Percentiles rank a stretch among this genome's conserved stretches.
Evolutionary conservation across 2,113 vertebrate genomes (phyloP).

Genomic region (Grus americana): DNA sequence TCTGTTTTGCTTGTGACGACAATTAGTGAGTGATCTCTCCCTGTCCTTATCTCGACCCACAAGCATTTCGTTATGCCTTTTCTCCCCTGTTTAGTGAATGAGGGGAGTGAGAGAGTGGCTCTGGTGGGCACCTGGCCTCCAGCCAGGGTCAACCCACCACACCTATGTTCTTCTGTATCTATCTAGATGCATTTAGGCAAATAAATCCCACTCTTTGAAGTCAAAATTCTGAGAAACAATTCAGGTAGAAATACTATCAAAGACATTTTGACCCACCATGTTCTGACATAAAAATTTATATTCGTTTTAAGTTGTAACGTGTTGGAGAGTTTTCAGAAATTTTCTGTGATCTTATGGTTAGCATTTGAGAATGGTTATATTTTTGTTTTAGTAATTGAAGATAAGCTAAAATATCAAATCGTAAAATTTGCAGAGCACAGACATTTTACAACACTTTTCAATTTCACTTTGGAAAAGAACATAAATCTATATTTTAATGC

Average conservation of each 20-base stretch:
- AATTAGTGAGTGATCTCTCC: too few relatives aligned
- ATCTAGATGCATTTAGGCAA: neutral
- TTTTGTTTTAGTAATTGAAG: neutral
- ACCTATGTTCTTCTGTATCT: neutral
- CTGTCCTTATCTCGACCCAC: too few relatives aligned
- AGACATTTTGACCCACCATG: neutral
- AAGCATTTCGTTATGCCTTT: too few relatives aligned
- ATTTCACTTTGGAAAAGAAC: neutral
- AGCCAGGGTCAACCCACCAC: too few relatives aligned
- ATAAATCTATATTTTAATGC: neutral
- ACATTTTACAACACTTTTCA: neutral
- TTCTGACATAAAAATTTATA: neutral
- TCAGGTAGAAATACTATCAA: neutral
- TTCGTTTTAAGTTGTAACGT: neutral
- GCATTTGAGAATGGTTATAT: neutral
- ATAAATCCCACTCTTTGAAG: neutral
- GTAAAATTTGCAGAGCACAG: neutral
- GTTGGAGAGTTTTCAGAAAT: neutral
- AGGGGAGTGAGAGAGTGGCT: too few relatives aligned
- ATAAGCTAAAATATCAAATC: neutral
- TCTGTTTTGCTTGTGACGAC: too few relatives aligned
- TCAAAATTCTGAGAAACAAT: neutral
- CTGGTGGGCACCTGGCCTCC: too few relatives aligned
- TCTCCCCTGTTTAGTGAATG: too few relatives aligned
- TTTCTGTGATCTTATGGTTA: neutral